These are phyloP conservation scores for Pasiphila rectangulata DNA, from an alignment of 2,888 invertebrate genomes.

Conservation along the genomic window DNA sequence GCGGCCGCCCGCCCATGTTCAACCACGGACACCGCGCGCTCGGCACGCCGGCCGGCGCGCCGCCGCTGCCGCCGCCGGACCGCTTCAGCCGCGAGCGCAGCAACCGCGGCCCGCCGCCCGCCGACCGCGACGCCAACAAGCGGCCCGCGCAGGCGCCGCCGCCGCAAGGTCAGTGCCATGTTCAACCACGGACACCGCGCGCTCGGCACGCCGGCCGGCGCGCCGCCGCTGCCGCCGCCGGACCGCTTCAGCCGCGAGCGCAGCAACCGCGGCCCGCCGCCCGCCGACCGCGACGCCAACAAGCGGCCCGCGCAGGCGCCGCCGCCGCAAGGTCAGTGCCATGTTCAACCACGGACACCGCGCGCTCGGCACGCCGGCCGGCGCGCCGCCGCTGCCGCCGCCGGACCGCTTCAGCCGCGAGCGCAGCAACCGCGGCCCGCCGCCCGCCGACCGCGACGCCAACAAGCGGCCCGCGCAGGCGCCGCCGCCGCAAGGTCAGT, in stretches of 20 bases:
- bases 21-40: conserved; percentile 37
- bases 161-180: neutral
- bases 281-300: conserved; percentile 27
- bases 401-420: conserved; percentile 31
- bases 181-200: conserved; percentile 37
- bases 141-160: conserved; percentile 30
- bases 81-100: conserved; percentile 27
- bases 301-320: no score
- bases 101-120: conserved; percentile 29
- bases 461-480: no score
- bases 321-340: neutral
- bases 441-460: conserved; percentile 26
- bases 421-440: conserved; percentile 29
- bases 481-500: conserved; percentile 3
- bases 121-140: conserved; percentile 30
- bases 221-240: conserved; percentile 36
- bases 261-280: conserved; percentile 28
- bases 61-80: conserved; percentile 37
- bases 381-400: conserved; percentile 33
- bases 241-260: conserved; percentile 25
- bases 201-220: conserved; percentile 34
- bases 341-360: conserved; percentile 35
- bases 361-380: conserved; percentile 34
- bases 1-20: conserved; percentile 22
- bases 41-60: conserved; percentile 33